Percentiles rank a stretch among this genome's conserved stretches.
phyloP scores from a whole-genome alignment of 2,113 vertebrate species.

The Arvicanthis niloticus region DNA sequence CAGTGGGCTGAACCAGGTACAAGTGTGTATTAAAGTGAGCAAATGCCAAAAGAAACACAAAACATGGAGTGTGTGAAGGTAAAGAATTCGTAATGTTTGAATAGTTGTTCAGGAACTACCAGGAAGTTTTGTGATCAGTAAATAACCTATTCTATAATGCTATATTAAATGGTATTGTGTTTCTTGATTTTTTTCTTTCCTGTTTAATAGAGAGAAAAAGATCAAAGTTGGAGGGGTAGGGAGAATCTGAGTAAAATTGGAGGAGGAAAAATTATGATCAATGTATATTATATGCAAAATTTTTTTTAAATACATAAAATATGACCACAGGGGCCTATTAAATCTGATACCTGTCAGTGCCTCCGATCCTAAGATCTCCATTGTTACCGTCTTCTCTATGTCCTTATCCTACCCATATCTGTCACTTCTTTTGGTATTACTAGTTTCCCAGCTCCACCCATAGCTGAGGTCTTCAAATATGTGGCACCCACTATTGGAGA shows the following conservation, averaged over 20 bases:
- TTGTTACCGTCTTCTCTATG: neutral
- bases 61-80: neutral
- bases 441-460: neutral
- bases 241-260: too few species aligned
- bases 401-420: rapidly evolving
- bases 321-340: neutral
- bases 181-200: neutral
- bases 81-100: neutral
- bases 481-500: too few species aligned
- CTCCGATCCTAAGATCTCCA: too few species aligned
- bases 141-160: neutral
- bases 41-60: neutral
- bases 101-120: neutral
- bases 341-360: neutral
- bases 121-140: neutral
- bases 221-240: neutral
- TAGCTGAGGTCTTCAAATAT: neutral
- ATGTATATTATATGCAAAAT: neutral
- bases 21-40: neutral
- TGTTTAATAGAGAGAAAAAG: neutral
- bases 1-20: neutral
- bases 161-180: neutral
- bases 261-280: neutral
- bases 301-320: neutral
- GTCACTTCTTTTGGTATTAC: neutral